Evolutionary conservation across 2,888 invertebrate genomes (phyloP), one percentile per base, ranked within the genome.

Genomic region (Phyto melanocephala): DNA sequence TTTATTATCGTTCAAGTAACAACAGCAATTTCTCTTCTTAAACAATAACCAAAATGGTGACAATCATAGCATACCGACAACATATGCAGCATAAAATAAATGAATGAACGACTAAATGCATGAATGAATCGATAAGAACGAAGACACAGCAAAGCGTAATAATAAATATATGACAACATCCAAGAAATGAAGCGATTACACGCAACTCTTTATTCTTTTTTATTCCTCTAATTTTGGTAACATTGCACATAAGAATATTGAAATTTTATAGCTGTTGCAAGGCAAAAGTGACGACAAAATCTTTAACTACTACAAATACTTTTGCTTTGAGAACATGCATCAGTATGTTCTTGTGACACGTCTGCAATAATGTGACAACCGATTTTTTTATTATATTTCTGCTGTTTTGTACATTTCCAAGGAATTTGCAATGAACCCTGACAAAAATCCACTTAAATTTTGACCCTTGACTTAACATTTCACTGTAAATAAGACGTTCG

Each of bases 361-460:
- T 85, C 79, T 52, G 83, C 85, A 84, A 85, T 87, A 88, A 87
- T 88, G 88, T 88, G 88, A 88, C 87, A 88, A 88, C 88, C 87
- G 86, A 87, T 87, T 87, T 28, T 11, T 87, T 88, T 85, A 20
- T 47, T 50, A 52, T 33, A 47, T 58, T 10, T 35, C 5, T 13
- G 5, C 3, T 2, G 13, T 8, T 4, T 28, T 28, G 3, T 78
- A 75, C 35, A 71, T 62, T 79, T 58, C 65, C 60, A 58, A 42
- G 33, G 22, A 71, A 68, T 47, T 58, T n/a, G 11, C 58, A 62
- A 67, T 65, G 62, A 76, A 70, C 65, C 37, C 60, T 62, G 47
- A 68, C 45, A 50, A 56, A n/a, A 81, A 67, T 47, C 47, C 78
- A 56, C 71, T 79, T 76, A 22, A 40, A 40, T 65, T 70, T 70